Percentiles rank a stretch among this genome's conserved stretches.
These are phyloP conservation scores for Ivindomyrus marchei DNA, from an alignment of 2,113 vertebrate genomes.

Conservation along the genomic window DNA sequence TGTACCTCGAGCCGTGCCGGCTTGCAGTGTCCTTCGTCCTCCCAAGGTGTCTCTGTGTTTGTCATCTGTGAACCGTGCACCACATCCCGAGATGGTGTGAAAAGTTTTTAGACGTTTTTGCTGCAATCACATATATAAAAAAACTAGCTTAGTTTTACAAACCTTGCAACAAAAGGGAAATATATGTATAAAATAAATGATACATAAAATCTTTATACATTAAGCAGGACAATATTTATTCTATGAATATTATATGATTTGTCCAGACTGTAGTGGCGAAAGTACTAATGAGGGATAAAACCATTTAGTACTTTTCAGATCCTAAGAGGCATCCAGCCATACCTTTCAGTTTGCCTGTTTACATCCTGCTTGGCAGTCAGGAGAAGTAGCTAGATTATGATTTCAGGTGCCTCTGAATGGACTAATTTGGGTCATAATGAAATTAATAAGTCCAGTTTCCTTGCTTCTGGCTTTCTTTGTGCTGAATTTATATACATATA, in stretches of 20 bases:
- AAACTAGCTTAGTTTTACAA: neutral
- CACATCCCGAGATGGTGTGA: neutral
- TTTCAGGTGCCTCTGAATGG: neutral
- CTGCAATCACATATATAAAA: neutral
- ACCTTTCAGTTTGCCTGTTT: neutral
- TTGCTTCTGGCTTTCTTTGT: neutral
- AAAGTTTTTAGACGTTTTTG: neutral
- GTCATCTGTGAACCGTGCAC: neutral
- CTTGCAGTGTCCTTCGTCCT: conserved; percentile 16
- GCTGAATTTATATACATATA: neutral
- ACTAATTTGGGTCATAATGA: neutral
- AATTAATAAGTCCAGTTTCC: neutral
- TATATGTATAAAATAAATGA: neutral
- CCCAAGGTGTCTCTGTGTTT: conserved; percentile 28
- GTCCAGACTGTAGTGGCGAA: neutral
- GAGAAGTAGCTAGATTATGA: neutral
- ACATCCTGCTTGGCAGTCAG: neutral
- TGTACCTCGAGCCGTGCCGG: conserved; percentile 12
- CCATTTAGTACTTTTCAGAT: neutral
- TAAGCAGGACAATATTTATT: neutral
- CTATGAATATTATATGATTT: neutral
- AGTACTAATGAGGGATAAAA: neutral
- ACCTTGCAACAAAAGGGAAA: neutral
- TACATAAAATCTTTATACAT: neutral
- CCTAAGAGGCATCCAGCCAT: neutral